Evolutionary conservation across 2,113 vertebrate species (phyloP), one percentile per base, ranked within the genome.

Genomic region (Mus pahari): DNA sequence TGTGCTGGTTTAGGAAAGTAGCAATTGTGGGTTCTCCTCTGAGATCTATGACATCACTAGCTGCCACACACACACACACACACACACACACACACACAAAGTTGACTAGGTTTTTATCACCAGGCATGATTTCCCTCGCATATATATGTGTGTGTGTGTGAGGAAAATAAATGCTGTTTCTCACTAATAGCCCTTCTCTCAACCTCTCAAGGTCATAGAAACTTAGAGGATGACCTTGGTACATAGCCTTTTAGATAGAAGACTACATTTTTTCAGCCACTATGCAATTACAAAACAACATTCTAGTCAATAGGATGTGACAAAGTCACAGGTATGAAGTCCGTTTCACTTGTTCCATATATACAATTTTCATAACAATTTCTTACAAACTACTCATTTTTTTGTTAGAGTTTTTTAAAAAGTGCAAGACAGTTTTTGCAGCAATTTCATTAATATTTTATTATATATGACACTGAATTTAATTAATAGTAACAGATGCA

Each of bases 401-500:
- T 96, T 73, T 39, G 28, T 22, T 50, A 66, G 33, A 92, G 16
- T 22, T 24, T 95, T 64, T 55, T 45, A n/a, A 88, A 89, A 84
- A 82, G 45, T 2, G 6, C 7, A 78, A 33, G 73, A 83, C 19
- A 22, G 5, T 55, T 86, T 84, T 95, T 79, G n/a, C 62, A 58
- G 5, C 84, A 90, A 88, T 70, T 82, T 64, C 48, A 86, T 48
- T 84, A 68, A 62, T 53, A 89, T 93, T 90, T 92, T 6, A 89
- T 79, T 48, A 33, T 86, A 45, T 31, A 50, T 78, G 78, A 33
- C 58, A 19, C 33, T 55, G 82, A 68, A 68, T 55, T 74, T 36
- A 94, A 39, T 64, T 88, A 82, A 39, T 10, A 82, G n/a, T n/a
- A 39, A 60, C 79, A 82, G 19, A 7, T 24, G 20, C 36, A 39